phyloP scores from a whole-genome alignment of 2,797 vertebrate genomes.

The Sciurus vulgaris region DNA sequence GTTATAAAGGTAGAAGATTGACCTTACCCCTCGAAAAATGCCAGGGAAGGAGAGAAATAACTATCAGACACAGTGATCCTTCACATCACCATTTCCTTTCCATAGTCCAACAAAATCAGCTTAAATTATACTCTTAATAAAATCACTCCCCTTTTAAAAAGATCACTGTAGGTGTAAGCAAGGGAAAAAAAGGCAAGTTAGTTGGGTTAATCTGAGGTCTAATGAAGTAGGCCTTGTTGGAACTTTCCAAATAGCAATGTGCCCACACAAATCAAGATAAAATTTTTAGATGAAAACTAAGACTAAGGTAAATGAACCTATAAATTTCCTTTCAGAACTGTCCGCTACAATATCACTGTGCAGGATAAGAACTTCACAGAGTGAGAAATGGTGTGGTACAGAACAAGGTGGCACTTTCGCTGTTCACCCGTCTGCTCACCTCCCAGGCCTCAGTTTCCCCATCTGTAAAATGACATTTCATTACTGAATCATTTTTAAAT shows the following conservation, averaged over 20 bases:
- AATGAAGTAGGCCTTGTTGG: slow-evolving; percentile 66
- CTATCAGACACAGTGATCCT: slow-evolving; percentile 71
- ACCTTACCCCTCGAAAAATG: slow-evolving; percentile 72
- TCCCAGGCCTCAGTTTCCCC: slow-evolving; percentile 16
- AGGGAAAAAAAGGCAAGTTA: slow-evolving; percentile 71
- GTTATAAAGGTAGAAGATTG: slow-evolving; percentile 67
- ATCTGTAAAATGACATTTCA: slow-evolving; percentile 41
- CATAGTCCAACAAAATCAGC: slow-evolving; percentile 76
- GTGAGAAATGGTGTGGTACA: not conserved
- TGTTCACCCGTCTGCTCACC: not conserved
- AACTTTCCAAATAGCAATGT: slow-evolving; percentile 59
- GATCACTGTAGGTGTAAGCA: slow-evolving; percentile 69
- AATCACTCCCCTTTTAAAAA: slow-evolving; percentile 71
- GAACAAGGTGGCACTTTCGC: not conserved
- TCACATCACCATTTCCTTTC: slow-evolving; percentile 71
- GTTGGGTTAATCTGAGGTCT: slow-evolving; percentile 65
- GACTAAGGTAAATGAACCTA: slow-evolving; percentile 39
- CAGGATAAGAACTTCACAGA: not conserved
- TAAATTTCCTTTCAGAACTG: slow-evolving; percentile 1
- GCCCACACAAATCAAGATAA: slow-evolving; percentile 28
- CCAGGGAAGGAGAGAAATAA: slow-evolving; percentile 72
- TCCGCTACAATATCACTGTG: not conserved
- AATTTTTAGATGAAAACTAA: slow-evolving; percentile 58
- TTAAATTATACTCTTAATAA: slow-evolving; percentile 75
- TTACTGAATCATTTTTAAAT: not conserved